Evolutionary conservation across 2,888 invertebrate genomes (phyloP).

Genomic region (Noctuana brunneofusca): DNA sequence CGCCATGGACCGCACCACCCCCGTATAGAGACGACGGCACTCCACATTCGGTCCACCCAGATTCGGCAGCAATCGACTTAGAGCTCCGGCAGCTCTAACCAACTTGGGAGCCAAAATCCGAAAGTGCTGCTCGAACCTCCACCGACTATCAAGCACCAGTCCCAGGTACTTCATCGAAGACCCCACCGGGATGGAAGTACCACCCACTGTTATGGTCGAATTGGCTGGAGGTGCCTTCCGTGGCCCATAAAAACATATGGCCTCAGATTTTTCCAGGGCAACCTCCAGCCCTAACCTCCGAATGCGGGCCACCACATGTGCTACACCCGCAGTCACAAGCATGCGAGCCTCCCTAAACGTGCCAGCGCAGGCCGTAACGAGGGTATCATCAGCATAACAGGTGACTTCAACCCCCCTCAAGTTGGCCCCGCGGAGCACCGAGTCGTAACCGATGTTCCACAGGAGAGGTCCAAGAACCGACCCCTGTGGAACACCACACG

Average conservation of each 20-base stretch:
- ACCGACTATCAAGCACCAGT: slow-evolving; percentile 25
- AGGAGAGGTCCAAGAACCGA: slow-evolving; percentile 1
- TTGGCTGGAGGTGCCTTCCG: slow-evolving; percentile 23
- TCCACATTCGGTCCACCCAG: slow-evolving; percentile 11
- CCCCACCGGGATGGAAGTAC: slow-evolving; percentile 4
- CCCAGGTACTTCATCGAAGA: slow-evolving; percentile 19
- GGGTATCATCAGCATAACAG: neutral
- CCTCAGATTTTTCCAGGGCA: slow-evolving; percentile 27
- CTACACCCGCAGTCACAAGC: neutral
- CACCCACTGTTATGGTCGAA: slow-evolving; percentile 18
- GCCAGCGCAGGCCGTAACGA: neutral
- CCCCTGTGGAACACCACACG: slow-evolving; percentile 3
- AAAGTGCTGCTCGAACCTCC: slow-evolving; percentile 21
- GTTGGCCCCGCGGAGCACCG: neutral
- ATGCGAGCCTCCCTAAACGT: neutral
- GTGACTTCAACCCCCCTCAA: neutral
- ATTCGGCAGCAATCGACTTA: slow-evolving; percentile 28
- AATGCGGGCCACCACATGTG: too few relatives aligned
- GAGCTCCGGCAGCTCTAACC: neutral
- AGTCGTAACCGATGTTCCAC: neutral
- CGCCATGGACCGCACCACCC: slow-evolving; percentile 25
- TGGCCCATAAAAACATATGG: slow-evolving; percentile 33
- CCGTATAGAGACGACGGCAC: slow-evolving; percentile 22
- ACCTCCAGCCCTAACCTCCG: too few relatives aligned
- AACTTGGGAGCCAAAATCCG: neutral